phyloP scores from a whole-genome alignment of 2,888 invertebrate genomes.

The Proisotoma minuta region DNA sequence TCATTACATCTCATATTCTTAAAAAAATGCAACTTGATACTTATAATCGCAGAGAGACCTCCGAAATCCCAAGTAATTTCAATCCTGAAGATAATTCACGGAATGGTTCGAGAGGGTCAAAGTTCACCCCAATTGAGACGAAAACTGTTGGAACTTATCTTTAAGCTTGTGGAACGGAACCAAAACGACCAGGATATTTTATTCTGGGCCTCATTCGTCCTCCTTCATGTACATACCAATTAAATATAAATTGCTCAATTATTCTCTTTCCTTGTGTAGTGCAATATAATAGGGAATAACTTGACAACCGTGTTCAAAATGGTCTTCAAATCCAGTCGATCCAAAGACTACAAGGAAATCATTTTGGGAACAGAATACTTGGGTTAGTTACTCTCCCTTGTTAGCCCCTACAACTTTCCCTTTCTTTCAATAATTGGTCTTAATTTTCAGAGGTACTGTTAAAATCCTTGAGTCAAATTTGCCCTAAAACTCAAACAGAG shows the following conservation, averaged over 20 bases:
- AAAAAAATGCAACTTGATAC: too few species aligned
- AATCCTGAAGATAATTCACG: constrained; percentile 25
- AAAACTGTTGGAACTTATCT: constrained; percentile 35
- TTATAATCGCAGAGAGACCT: constrained; percentile 19
- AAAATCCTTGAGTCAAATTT: constrained; percentile 41
- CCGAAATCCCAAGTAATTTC: constrained; percentile 16
- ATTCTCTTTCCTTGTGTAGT: constrained; percentile 17
- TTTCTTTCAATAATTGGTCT: background rate
- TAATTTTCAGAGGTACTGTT: constrained; percentile 35
- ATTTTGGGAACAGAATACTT: constrained; percentile 44
- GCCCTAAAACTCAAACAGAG: constrained; percentile 44
- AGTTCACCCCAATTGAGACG: constrained; percentile 18
- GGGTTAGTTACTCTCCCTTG: constrained; percentile 20
- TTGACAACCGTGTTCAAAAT: constrained; percentile 46
- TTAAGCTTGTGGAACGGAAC: constrained; percentile 44
- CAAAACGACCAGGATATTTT: constrained; percentile 44
- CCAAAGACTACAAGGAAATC: constrained; percentile 39
- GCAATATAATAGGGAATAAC: constrained; percentile 44
- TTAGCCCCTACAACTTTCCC: too few species aligned
- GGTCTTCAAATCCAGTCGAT: constrained; percentile 46
- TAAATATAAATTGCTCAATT: background rate
- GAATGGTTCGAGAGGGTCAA: background rate
- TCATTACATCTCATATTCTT: too few species aligned
- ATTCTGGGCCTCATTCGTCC: constrained; percentile 46
- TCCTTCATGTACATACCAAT: constrained; percentile 37